Conservation (phyloP, 2,888 invertebrate genomes). For the Hanleya hanleyi region DNA sequence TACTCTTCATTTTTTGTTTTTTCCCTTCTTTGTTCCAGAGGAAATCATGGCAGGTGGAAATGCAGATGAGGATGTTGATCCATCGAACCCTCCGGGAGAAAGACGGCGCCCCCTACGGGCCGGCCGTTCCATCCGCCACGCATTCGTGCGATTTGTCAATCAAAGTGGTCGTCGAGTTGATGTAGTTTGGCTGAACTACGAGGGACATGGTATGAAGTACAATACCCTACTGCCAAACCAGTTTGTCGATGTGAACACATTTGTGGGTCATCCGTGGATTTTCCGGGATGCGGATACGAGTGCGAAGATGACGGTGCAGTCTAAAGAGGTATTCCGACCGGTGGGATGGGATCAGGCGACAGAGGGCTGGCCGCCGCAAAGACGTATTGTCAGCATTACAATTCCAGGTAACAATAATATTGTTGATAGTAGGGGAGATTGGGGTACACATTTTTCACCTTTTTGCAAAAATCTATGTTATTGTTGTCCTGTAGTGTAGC, state of each 20-base stretch:
- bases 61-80: too few relatives aligned
- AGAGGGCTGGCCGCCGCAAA: conserved; percentile 46
- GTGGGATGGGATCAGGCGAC: too few relatives aligned
- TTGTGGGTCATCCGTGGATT: conserved; percentile 88
- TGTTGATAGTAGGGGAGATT: too few relatives aligned
- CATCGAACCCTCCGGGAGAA: too few relatives aligned
- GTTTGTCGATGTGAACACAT: conserved; percentile 83
- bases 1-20: too few relatives aligned
- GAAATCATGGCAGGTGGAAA: background rate
- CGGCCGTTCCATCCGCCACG: conserved; percentile 43
- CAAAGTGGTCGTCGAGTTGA: conserved; percentile 77
- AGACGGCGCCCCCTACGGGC: conserved; percentile 12
- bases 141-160: conserved; percentile 80
- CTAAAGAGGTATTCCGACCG: conserved; percentile 65
- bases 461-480: too few relatives aligned
- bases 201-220: conserved; percentile 80
- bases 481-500: too few relatives aligned
- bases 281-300: conserved; percentile 83
- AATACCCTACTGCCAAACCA: conserved; percentile 77
- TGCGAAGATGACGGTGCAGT: conserved; percentile 79
- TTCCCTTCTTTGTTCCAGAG: too few relatives aligned
- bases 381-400: conserved; percentile 55
- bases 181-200: conserved; percentile 86
- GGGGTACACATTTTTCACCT: too few relatives aligned
- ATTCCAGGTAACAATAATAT: conserved; percentile 61